Base-by-base conservation (phyloP, 2,888 invertebrate species). In the Drosophila limbata region DNA sequence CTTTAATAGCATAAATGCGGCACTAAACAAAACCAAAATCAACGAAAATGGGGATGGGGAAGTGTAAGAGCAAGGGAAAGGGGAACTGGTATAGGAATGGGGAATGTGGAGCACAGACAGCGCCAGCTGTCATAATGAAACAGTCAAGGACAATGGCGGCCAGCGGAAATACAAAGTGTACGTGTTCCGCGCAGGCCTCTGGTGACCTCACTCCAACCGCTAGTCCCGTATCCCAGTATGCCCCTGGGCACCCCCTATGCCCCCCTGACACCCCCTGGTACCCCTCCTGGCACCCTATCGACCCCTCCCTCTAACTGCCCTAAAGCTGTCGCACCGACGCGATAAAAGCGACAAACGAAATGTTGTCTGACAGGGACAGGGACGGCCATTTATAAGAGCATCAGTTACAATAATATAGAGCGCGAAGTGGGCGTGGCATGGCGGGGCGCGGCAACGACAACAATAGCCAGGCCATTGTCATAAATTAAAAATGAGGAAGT, bases 401-500 rank as follows among this genome's bases (percentile, higher is more conserved):
- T 88, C 84, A 88, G 88, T 86, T 88, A 84, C 84, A 88, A 88
- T 88, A 84, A 79, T 81, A 81, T 65, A 65, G 84, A 39, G 69
- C 50, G 65, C 47, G 52, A 19, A 47, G 47, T 51, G 65, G 65
- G 57, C 60, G 64, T 48, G 61, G 62, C 67, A 56, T 65, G 4
- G 33, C n/a, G 21, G 15, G 21, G 11, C 17, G 11, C n/a, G 33
- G 25, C 51, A 56, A 15, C 57, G 70, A 65, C 77, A 79, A 85
- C 84, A 88, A 83, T 74, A 59, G 81, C 87, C 70, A 68, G 65
- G 69, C 81, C 87, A 90, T 89, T 90, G 90, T 90, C 87, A 82
- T 89, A 90, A 90, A 89, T 90, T 88, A 88, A 90, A 87, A 88
- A 84, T 85, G 81, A 77, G 84, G 84, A 89, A 85, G 86, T 86